Percentiles rank a stretch among this genome's conserved stretches.
Evolutionary conservation across 30 jellyfish, hydroid and myxozoan genomes (phyloP).

Genomic region (Aurelia sp.): DNA sequence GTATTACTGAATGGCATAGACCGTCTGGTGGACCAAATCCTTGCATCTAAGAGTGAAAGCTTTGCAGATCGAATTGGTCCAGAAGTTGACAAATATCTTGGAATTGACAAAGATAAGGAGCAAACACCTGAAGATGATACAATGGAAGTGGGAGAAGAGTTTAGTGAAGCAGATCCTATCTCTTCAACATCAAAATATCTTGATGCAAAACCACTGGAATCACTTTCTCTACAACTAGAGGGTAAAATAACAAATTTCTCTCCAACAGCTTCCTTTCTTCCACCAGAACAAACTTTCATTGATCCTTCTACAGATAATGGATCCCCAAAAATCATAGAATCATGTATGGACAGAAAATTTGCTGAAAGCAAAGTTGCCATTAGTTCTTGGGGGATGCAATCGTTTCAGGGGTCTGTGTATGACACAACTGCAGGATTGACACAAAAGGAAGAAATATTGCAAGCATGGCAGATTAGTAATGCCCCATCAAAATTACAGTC

Average conservation of each 20-base stretch:
- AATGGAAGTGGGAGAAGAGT: neutral
- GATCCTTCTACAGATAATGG: neutral
- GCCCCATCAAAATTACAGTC: too few relatives aligned
- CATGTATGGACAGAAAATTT: too few relatives aligned
- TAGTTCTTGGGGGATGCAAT: too few relatives aligned
- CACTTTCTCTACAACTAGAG: neutral
- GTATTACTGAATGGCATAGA: slow-evolving; percentile 87
- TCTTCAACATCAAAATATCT: neutral
- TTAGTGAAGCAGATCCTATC: neutral
- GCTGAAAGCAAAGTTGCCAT: too few relatives aligned
- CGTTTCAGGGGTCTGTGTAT: too few relatives aligned
- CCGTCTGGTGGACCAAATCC: slow-evolving; percentile 83
- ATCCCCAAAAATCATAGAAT: neutral
- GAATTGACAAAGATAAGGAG: slow-evolving; percentile 30
- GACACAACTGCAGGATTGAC: too few relatives aligned
- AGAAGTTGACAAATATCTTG: slow-evolving; percentile 82
- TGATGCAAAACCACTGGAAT: neutral
- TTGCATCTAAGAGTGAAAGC: slow-evolving; percentile 70
- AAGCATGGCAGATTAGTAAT: too few relatives aligned
- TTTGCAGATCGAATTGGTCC: slow-evolving; percentile 71
- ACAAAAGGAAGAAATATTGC: too few relatives aligned
- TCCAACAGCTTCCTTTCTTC: neutral
- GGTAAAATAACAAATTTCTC: neutral
- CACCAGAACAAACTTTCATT: neutral
- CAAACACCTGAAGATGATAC: slow-evolving; percentile 34